Conservation (phyloP, 2,797 vertebrate genomes). For the Myotis pilosus region DNA sequence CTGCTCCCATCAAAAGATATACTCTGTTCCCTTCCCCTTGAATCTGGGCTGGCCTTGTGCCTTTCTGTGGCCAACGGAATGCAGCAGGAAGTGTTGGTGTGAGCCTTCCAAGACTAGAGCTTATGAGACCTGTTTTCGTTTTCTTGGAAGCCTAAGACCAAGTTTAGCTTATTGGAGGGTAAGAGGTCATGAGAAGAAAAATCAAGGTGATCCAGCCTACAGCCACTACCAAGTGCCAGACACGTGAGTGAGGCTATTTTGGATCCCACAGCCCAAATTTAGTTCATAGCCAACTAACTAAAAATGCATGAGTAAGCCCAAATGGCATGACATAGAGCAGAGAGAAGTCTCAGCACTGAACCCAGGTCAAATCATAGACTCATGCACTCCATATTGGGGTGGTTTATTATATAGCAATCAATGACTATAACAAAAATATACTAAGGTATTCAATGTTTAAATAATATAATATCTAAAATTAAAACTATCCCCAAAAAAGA, state of each 20-base stretch:
- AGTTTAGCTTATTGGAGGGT: background rate
- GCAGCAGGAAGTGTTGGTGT: background rate
- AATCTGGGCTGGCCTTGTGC: background rate
- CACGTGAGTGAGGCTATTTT: background rate
- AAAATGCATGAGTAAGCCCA: slow-evolving; percentile 7
- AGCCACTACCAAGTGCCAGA: slow-evolving; percentile 10
- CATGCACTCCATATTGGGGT: background rate
- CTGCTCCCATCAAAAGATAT: background rate
- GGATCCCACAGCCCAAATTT: background rate
- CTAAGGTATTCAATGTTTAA: background rate
- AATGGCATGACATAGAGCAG: background rate
- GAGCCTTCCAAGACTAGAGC: background rate
- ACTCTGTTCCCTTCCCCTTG: background rate
- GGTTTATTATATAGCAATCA: background rate
- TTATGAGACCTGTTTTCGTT: background rate
- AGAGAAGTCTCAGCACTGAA: background rate
- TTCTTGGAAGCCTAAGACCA: background rate
- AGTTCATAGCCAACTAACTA: background rate
- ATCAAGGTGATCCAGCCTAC: background rate
- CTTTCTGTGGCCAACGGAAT: background rate
- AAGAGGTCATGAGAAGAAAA: background rate
- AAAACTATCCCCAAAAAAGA: background rate
- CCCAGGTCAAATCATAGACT: background rate
- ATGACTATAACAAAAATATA: background rate
- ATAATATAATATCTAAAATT: background rate